Base-by-base conservation (phyloP, 2,797 vertebrate species). In the Mus minutoides region DNA sequence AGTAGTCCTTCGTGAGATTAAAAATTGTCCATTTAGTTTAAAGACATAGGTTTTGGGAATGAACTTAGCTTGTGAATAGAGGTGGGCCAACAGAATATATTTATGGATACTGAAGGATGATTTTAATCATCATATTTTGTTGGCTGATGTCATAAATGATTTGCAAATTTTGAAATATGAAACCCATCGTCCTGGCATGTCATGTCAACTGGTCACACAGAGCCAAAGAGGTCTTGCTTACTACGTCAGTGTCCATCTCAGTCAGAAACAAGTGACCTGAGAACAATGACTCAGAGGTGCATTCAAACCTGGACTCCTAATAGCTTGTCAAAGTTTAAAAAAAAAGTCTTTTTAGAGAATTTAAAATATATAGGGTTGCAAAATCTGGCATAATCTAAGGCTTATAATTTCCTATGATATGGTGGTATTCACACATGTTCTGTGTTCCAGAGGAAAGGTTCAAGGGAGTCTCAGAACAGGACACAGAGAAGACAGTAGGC, bases 111-210 rank as follows among this genome's bases (percentile, higher is more conserved):
- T 71, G 1, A 80, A 91, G 86, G 24, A 78, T 75, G 6, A 2
- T 78, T 94, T 85, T 75, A 11, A 31, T 87, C 49, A 73, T 84
- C 79, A 87, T 94, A 71, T 84, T 89, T 96, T 95, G 19, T 60
- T 92, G 78, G 12, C 14, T 90, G 13, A 67, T 92, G 31, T 62
- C 11, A 84, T 64, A 89, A 14, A 43, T 92, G 40, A 88, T 93
- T 92, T 94, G 12, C 22, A 54, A 14, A 52, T 90, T 95, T 92
- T 79, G 43, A 95, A 86, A 85, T 49, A 40, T 1, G 82, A 92
- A 94, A 69, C 73, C 37, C 1, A 52, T 13, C 22, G 2, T 79
- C 24, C 40, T 85, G 89, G 37, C 40, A 52, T 91, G 29, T 3
- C 89, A 2, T 88, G 64, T 46, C 75, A 12, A 40, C 16, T 75